Percentiles rank a stretch among this genome's conserved stretches.
These are phyloP conservation scores for Leptinotarsa lineolata DNA, from an alignment of 1,140 invertebrate species.

Conservation along the genomic window DNA sequence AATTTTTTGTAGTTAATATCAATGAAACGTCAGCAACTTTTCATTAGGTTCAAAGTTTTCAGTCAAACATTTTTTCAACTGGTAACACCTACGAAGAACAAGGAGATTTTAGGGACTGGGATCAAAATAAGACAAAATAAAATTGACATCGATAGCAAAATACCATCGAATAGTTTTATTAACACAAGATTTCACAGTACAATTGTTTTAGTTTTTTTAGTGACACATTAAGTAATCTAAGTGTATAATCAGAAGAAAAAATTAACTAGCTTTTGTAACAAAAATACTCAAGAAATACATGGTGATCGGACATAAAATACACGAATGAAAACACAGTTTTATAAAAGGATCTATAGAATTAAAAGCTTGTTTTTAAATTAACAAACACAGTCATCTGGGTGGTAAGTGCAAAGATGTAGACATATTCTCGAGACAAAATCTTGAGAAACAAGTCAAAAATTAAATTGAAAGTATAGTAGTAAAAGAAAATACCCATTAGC, in stretches of 20 bases:
- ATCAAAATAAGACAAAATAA: slow-evolving; percentile 30
- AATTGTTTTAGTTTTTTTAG: slow-evolving; percentile 42
- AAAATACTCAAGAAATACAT: slow-evolving; percentile 31
- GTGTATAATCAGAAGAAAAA: slow-evolving; percentile 35
- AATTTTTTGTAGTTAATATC: no score
- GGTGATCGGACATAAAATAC: slow-evolving; percentile 27
- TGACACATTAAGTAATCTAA: slow-evolving; percentile 45
- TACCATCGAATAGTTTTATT: slow-evolving; percentile 48
- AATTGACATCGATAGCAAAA: slow-evolving; percentile 46
- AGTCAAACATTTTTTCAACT: no score
- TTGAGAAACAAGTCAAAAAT: neutral
- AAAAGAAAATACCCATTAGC: neutral
- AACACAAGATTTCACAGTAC: slow-evolving; percentile 46
- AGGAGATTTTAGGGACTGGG: neutral
- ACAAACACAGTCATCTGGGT: slow-evolving; percentile 34
- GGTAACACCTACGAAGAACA: no score
- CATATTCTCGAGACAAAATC: neutral
- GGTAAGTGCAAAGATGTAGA: slow-evolving; percentile 25
- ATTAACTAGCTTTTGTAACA: slow-evolving; percentile 32
- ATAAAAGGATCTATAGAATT: slow-evolving; percentile 30
- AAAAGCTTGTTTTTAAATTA: slow-evolving; percentile 30
- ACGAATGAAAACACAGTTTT: slow-evolving; percentile 25
- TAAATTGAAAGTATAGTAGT: neutral
- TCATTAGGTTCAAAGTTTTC: no score
- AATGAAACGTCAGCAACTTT: no score